These are phyloP conservation scores for Drosophila subsilvestris DNA, from an alignment of 2,888 invertebrate species.

Conservation along the genomic window DNA sequence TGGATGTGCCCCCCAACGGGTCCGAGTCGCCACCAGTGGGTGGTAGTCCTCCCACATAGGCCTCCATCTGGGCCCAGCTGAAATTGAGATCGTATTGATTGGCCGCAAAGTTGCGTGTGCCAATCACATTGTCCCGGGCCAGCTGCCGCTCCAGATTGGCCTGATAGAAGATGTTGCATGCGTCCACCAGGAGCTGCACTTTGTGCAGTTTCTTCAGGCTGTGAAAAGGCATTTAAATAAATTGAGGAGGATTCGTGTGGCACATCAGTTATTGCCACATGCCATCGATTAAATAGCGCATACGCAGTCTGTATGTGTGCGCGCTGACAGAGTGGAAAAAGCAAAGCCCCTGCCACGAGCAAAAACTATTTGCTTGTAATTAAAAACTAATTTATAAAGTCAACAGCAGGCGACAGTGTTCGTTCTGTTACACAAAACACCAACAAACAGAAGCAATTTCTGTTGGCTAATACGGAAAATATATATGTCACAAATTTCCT, in stretches of 20 bases:
- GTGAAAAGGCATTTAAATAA: slow-evolving; percentile 23
- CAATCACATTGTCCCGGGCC: slow-evolving; percentile 80
- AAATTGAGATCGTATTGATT: slow-evolving; percentile 84
- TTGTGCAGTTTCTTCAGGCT: slow-evolving; percentile 84
- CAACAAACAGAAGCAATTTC: slow-evolving; percentile 35
- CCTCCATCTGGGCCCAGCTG: slow-evolving; percentile 84
- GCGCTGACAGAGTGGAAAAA: not conserved
- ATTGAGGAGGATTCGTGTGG: not conserved
- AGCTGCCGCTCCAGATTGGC: slow-evolving; percentile 86
- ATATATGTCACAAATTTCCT: slow-evolving; percentile 29
- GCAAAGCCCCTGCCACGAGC: not conserved
- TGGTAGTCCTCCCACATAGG: slow-evolving; percentile 19
- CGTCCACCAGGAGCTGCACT: slow-evolving; percentile 82
- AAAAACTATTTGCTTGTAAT: slow-evolving; percentile 45
- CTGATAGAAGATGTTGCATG: slow-evolving; percentile 86
- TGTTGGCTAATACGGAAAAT: slow-evolving; percentile 30
- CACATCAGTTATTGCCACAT: not conserved
- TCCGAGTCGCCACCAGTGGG: slow-evolving; percentile 3
- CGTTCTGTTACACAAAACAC: slow-evolving; percentile 32
- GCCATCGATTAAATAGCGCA: slow-evolving; percentile 25
- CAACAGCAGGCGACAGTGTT: slow-evolving; percentile 45
- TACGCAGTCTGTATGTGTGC: slow-evolving; percentile 13
- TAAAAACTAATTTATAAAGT: slow-evolving; percentile 53
- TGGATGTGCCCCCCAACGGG: slow-evolving; percentile 17
- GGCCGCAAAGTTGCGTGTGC: slow-evolving; percentile 81